phyloP scores from a whole-genome alignment of 2,888 invertebrate species.

The Crematogaster levior region DNA sequence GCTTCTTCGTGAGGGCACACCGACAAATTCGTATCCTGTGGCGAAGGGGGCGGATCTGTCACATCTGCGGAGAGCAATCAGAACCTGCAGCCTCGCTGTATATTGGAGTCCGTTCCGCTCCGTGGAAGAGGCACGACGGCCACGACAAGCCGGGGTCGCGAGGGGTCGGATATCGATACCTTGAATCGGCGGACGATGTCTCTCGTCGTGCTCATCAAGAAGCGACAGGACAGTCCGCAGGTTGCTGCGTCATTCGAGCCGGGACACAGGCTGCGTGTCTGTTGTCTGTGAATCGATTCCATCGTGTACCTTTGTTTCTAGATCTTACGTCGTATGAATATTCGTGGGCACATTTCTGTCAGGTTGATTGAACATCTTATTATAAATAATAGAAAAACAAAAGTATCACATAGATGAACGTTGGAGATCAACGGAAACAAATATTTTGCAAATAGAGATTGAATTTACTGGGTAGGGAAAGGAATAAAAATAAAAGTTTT shows the following conservation, averaged over 20 bases:
- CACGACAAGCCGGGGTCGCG: conserved; percentile 72
- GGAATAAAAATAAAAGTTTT: not conserved
- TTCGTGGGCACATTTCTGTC: conserved; percentile 15
- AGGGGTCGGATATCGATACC: conserved; percentile 83
- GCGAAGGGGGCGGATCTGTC: conserved; percentile 77
- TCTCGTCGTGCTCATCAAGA: conserved; percentile 82
- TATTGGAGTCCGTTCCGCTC: conserved; percentile 62
- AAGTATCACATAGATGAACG: not conserved
- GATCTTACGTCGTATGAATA: conserved; percentile 35
- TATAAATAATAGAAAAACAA: not conserved
- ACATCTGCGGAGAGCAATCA: conserved; percentile 79
- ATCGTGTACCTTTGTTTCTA: conserved; percentile 65
- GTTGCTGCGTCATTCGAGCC: conserved; percentile 80
- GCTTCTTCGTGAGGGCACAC: conserved; percentile 53
- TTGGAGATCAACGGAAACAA: not conserved
- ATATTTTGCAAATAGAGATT: not conserved
- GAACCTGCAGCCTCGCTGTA: conserved; percentile 73
- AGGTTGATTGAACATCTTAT: not conserved
- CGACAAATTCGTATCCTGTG: conserved; percentile 79
- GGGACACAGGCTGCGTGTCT: conserved; percentile 64
- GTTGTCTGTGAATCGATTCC: conserved; percentile 8
- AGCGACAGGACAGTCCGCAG: conserved; percentile 75
- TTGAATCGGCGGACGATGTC: conserved; percentile 83
- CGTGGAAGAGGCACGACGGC: conserved; percentile 63
- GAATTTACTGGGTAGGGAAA: too few relatives aligned